Evolutionary conservation across 2,888 invertebrate genomes (phyloP).

Genomic region (Caenorhabditis sinica): DNA sequence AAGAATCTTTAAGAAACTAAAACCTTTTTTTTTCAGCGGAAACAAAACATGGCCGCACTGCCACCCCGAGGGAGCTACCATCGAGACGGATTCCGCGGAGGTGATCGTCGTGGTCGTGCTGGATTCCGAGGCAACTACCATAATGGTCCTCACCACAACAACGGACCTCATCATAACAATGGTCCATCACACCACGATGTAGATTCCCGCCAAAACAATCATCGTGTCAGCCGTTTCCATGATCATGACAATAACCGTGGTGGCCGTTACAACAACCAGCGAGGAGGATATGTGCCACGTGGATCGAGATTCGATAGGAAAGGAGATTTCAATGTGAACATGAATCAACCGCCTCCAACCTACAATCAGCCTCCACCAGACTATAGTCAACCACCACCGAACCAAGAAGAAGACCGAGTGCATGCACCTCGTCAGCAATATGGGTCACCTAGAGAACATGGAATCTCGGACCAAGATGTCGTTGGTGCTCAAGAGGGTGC

Average conservation of each 20-base stretch:
- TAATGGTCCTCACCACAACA: no score
- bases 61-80: neutral
- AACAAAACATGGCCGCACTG: no score
- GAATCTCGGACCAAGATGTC: neutral
- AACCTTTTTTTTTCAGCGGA: no score
- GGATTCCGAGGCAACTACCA: conserved; percentile 12
- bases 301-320: neutral
- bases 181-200: neutral
- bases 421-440: neutral
- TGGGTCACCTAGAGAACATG: neutral
- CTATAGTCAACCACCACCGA: neutral
- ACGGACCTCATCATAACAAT: conserved; percentile 7
- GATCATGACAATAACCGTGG: neutral
- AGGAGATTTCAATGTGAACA: neutral
- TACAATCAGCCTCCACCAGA: neutral
- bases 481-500: neutral
- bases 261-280: neutral
- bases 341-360: neutral
- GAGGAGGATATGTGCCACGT: neutral
- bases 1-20: no score
- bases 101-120: conserved; percentile 23
- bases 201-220: no score
- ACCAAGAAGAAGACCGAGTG: neutral
- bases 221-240: neutral
- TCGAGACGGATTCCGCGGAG: neutral